Percentiles rank a stretch among this genome's conserved stretches.
These are phyloP conservation scores for Diarsia brunnea DNA, from an alignment of 2,888 invertebrate species.

Conservation along the genomic window DNA sequence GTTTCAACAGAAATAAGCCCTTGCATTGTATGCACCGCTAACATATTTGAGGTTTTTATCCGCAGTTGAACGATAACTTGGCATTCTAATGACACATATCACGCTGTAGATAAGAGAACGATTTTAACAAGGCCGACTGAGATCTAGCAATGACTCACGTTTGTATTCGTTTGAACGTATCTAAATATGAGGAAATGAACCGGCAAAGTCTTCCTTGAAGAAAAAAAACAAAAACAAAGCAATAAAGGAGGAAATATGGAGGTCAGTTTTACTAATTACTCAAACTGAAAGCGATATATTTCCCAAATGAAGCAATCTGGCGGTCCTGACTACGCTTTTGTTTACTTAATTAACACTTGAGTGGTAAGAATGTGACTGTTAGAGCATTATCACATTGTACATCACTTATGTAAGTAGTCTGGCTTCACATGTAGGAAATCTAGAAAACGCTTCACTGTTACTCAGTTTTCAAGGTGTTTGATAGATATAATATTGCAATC, in stretches of 20 bases:
- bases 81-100: conserved; percentile 59
- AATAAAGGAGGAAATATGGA: conserved; percentile 57
- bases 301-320: conserved; percentile 58
- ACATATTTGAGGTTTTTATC: conserved; percentile 17
- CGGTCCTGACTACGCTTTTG: conserved; percentile 32
- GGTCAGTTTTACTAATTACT: conserved; percentile 58
- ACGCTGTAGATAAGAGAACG: conserved; percentile 64
- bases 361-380: conserved; percentile 42
- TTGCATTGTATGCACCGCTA: conserved; percentile 12
- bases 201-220: conserved; percentile 54
- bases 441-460: conserved; percentile 26
- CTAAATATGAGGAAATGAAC: conserved; percentile 64
- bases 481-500: conserved; percentile 33
- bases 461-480: conserved; percentile 41
- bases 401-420: conserved; percentile 47
- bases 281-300: conserved; percentile 56
- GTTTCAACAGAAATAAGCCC: conserved; percentile 21
- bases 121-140: conserved; percentile 52
- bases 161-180: conserved; percentile 56
- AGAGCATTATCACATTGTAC: conserved; percentile 52
- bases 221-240: conserved; percentile 59
- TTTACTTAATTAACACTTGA: conserved; percentile 53
- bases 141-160: conserved; percentile 61
- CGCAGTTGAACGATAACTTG: conserved; percentile 32
- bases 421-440: conserved; percentile 10